Base-by-base conservation (phyloP, 1,140 invertebrate genomes). In the Pachypeltis micranthus region DNA sequence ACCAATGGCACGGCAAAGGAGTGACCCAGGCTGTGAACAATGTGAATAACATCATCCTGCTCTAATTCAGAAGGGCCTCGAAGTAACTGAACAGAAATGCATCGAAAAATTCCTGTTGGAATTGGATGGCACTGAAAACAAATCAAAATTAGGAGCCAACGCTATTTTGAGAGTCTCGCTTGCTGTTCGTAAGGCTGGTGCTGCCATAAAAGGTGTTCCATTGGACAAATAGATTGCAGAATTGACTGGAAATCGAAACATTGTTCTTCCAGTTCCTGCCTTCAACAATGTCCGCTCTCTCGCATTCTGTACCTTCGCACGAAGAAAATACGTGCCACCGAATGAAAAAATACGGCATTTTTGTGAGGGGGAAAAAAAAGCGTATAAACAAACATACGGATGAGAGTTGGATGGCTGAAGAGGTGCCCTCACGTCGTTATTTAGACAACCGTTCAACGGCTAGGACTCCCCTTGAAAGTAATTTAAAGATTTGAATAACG, bases 241-340 rank as follows among this genome's bases (percentile, higher is more conserved):
- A 69, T 81, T 99, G 69, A 88, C 95, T 71, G 93, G 93, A 68
- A 95, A 93, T 71, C 83, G 78, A 62, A 79, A 95, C 7, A 90
- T 97, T 67, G 86, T 98, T 63, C 78, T 99, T 54, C 97, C 97
- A 4, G 90, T 94, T 2, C 97, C 96, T 61, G 93, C 95, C 34
- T 96, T 99, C 76, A 99, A 99, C 76, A 94, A 99, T 16, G 98
- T 99, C 76, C n/a, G n/a, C n/a, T n/a, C n/a, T n/a, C n/a, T n/a
- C n/a, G n/a, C n/a, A n/a, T n/a, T n/a, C n/a, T n/a, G n/a, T n/a
- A n/a, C n/a, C n/a, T n/a, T n/a, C n/a, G n/a, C n/a, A n/a, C n/a
- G n/a, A n/a, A n/a, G n/a, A n/a, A n/a, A n/a, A n/a, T n/a, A n/a
- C n/a, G n/a, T n/a, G n/a, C n/a, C n/a, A n/a, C n/a, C n/a, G n/a